A percentile compares a stretch with the other conserved stretches of the same genome.
These are phyloP conservation scores for Molanna angustata DNA, from an alignment of 2,888 invertebrate species.

Conservation along the genomic window DNA sequence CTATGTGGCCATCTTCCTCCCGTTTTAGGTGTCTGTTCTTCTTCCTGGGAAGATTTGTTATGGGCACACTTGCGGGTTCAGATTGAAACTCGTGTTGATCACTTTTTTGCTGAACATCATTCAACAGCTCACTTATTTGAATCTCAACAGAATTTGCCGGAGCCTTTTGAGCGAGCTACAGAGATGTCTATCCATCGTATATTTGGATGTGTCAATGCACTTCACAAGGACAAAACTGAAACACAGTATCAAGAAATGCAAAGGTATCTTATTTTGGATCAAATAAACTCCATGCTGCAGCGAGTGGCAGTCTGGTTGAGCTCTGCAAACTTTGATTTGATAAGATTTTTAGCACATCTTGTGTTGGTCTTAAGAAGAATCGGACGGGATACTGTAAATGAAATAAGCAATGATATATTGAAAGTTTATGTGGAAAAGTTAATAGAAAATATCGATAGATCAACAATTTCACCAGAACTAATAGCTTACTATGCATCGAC, in stretches of 20 bases:
- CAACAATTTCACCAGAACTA: slow-evolving; percentile 68
- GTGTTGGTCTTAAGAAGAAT: slow-evolving; percentile 78
- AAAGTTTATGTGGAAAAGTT: slow-evolving; percentile 71
- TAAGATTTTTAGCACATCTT: slow-evolving; percentile 83
- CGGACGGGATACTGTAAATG: slow-evolving; percentile 67
- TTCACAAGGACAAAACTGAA: slow-evolving; percentile 57
- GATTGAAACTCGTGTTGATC: slow-evolving; percentile 68
- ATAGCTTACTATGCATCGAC: slow-evolving; percentile 85
- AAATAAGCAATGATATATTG: slow-evolving; percentile 71
- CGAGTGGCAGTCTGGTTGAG: slow-evolving; percentile 67
- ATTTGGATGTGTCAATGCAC: slow-evolving; percentile 48
- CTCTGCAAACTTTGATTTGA: slow-evolving; percentile 53
- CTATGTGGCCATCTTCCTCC: slow-evolving; percentile 81
- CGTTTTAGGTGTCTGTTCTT: slow-evolving; percentile 58
- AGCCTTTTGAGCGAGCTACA: slow-evolving; percentile 44
- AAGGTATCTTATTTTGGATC: slow-evolving; percentile 80
- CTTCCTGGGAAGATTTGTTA: slow-evolving; percentile 49
- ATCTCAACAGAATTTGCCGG: slow-evolving; percentile 45
- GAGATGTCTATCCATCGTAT: slow-evolving; percentile 48
- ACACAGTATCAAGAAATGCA: slow-evolving; percentile 75
- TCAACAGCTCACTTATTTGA: slow-evolving; percentile 49
- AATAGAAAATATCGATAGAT: slow-evolving; percentile 55
- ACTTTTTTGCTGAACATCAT: slow-evolving; percentile 50
- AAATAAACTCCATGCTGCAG: slow-evolving; percentile 70
- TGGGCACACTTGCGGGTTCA: slow-evolving; percentile 25